These are phyloP conservation scores for Morus bassanus DNA, from an alignment of 2,797 vertebrate genomes.

Conservation along the genomic window DNA sequence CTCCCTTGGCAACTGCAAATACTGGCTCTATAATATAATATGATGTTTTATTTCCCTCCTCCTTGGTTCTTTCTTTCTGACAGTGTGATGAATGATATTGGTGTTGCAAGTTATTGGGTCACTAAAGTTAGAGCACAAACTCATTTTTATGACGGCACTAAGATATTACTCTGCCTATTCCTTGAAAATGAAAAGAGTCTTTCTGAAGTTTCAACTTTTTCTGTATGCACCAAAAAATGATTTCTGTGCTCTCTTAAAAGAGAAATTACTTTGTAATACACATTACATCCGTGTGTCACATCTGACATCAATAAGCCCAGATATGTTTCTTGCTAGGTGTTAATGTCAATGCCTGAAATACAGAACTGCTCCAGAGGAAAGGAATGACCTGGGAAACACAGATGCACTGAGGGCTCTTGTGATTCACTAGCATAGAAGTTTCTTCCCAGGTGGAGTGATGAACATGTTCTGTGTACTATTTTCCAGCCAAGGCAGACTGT, in stretches of 20 bases:
- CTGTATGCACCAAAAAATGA: neutral
- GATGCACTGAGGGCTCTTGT: neutral
- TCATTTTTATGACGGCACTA: constrained; percentile 41
- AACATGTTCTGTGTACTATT: neutral
- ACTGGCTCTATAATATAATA: neutral
- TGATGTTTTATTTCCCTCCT: neutral
- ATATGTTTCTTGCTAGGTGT: neutral
- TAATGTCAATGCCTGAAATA: neutral
- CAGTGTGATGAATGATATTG: constrained; percentile 38
- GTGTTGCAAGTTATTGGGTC: constrained; percentile 39
- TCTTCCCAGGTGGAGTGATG: neutral
- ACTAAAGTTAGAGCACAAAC: constrained; percentile 34
- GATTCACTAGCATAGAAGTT: neutral
- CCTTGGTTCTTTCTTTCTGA: constrained; percentile 7
- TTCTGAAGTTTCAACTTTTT: constrained; percentile 20
- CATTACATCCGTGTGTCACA: neutral
- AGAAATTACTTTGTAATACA: neutral
- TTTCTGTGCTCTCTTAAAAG: neutral
- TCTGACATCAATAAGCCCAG: neutral
- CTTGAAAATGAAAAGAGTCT: constrained; percentile 9
- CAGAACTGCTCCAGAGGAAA: neutral
- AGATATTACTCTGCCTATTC: constrained; percentile 19
- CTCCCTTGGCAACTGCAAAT: constrained; percentile 18
- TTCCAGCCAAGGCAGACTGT: neutral
- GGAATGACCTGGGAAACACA: neutral